These are phyloP conservation scores for Drosophila sordidula DNA, from an alignment of 2,888 invertebrate species.

Conservation along the genomic window DNA sequence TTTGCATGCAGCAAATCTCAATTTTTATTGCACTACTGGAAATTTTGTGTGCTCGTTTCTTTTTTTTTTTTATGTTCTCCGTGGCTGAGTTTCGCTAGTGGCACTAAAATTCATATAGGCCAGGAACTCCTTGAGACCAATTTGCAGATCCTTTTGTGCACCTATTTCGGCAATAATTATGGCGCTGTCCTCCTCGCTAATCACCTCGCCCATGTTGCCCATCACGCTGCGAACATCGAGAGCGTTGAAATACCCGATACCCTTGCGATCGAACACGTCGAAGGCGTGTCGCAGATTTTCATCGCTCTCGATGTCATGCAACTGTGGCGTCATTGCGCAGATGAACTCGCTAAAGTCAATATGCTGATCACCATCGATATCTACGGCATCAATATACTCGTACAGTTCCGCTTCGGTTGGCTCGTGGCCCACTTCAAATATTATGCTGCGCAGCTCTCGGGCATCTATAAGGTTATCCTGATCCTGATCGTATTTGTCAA, in stretches of 20 bases:
- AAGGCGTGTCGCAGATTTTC: slow-evolving; percentile 92
- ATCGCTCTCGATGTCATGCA: slow-evolving; percentile 98
- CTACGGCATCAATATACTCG: slow-evolving; percentile 99
- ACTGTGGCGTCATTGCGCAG: slow-evolving; percentile 99
- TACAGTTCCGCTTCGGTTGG: slow-evolving; percentile 99
- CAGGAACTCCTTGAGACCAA: slow-evolving; percentile 90
- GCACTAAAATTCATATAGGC: slow-evolving; percentile 23
- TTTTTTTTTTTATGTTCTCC: neutral
- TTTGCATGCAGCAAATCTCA: slow-evolving; percentile 58
- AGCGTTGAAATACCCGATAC: slow-evolving; percentile 98
- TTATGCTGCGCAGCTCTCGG: slow-evolving; percentile 98
- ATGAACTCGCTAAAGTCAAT: slow-evolving; percentile 99
- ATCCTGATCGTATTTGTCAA: slow-evolving; percentile 99
- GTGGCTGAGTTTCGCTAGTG: neutral
- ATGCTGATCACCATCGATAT: slow-evolving; percentile 89
- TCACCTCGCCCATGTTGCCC: slow-evolving; percentile 98
- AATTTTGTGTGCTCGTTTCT: slow-evolving; percentile 2
- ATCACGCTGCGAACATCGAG: slow-evolving; percentile 98
- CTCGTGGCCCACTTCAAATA: slow-evolving; percentile 98
- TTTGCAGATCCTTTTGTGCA: slow-evolving; percentile 97
- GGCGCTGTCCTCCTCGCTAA: slow-evolving; percentile 98
- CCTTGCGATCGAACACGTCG: slow-evolving; percentile 94
- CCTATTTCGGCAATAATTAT: slow-evolving; percentile 99
- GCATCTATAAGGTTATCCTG: slow-evolving; percentile 99
- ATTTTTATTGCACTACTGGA: slow-evolving; percentile 50